Percentiles rank a stretch among this genome's conserved stretches.
These are phyloP conservation scores for Phalanger gymnotis DNA, from an alignment of 2,797 vertebrate genomes.

Conservation along the genomic window DNA sequence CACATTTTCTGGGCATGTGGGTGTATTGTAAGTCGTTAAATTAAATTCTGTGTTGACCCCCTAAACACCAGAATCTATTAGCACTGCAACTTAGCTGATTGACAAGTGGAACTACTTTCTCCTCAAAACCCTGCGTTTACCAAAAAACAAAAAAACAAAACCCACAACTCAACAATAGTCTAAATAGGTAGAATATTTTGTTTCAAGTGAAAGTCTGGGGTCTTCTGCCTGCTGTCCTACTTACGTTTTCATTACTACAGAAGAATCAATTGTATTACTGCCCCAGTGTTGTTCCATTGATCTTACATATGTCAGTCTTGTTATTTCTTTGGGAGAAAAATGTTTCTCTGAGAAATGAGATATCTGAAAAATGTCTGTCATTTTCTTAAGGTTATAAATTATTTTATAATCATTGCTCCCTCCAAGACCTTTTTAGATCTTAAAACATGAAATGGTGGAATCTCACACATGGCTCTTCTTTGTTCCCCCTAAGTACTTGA, in stretches of 20 bases:
- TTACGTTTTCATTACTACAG: constrained; percentile 63
- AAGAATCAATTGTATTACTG: constrained; percentile 34
- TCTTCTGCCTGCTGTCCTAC: constrained; percentile 75
- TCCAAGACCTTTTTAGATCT: background rate
- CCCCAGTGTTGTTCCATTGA: background rate
- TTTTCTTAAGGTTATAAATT: constrained; percentile 16
- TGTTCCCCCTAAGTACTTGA: background rate
- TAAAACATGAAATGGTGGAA: background rate
- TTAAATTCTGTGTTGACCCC: constrained; percentile 85
- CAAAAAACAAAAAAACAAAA: constrained; percentile 41
- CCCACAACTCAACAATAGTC: background rate
- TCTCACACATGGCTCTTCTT: background rate
- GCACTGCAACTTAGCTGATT: constrained; percentile 84
- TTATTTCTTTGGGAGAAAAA: constrained; percentile 46
- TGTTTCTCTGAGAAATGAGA: background rate
- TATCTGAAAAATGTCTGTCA: background rate
- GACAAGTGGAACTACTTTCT: constrained; percentile 84
- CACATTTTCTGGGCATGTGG: constrained; percentile 99
- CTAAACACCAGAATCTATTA: constrained; percentile 87
- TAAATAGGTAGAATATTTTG: constrained; percentile 72
- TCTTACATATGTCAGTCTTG: constrained; percentile 49
- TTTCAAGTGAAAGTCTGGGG: constrained; percentile 72
- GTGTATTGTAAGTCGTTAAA: constrained; percentile 93
- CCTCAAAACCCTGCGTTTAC: constrained; percentile 79
- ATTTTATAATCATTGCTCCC: background rate